phyloP scores from a whole-genome alignment of 23 tunicate genomes.

The Aplidium turbinatum region DNA sequence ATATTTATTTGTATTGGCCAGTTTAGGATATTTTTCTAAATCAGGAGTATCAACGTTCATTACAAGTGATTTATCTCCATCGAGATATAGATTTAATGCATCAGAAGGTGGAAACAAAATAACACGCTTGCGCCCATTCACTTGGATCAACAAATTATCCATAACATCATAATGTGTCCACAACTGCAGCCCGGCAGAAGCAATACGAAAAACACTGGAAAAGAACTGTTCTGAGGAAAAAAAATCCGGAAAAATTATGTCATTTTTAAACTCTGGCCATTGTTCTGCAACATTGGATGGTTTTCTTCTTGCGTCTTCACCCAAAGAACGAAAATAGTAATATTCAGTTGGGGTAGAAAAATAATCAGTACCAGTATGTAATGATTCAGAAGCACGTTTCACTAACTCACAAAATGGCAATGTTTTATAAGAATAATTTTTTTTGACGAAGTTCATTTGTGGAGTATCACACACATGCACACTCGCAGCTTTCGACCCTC shows the following conservation, averaged over 20 bases:
- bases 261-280: constrained; percentile 71
- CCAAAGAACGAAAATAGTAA: constrained; percentile 88
- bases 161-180: constrained; percentile 99
- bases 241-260: constrained; percentile 62
- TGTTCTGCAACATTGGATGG: constrained; percentile 66
- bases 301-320: constrained; percentile 74
- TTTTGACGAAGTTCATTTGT: constrained; percentile 72
- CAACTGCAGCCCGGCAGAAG: constrained; percentile 84
- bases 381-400: constrained; percentile 55
- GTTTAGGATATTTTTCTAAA: constrained; percentile 59
- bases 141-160: constrained; percentile 93
- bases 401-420: constrained; percentile 66
- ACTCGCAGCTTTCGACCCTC: constrained; percentile 33
- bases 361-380: constrained; percentile 45
- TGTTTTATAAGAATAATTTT: constrained; percentile 69
- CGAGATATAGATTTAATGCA: constrained; percentile 66
- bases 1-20: constrained; percentile 52
- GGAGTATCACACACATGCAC: constrained; percentile 74
- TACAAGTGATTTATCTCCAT: constrained; percentile 82
- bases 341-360: constrained; percentile 61
- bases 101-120: constrained; percentile 88
- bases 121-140: constrained; percentile 74
- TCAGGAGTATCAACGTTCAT: constrained; percentile 65
- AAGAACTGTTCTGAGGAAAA: constrained; percentile 64
- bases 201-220: constrained; percentile 88